phyloP scores from a whole-genome alignment of 2,797 vertebrate species.

The Remorina albescens region DNA sequence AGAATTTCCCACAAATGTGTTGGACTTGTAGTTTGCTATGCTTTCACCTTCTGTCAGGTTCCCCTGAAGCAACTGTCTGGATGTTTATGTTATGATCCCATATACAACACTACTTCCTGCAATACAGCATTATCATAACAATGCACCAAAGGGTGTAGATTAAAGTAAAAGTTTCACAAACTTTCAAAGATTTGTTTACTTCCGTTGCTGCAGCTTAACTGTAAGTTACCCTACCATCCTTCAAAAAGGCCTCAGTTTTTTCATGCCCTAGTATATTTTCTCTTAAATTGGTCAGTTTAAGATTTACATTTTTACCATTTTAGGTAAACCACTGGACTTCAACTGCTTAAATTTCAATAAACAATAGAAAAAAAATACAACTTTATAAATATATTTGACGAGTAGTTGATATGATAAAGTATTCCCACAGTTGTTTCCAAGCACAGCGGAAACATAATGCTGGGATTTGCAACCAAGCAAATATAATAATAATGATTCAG shows the following conservation, averaged over 20 bases:
- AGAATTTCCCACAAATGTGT: neutral
- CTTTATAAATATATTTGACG: too few relatives aligned
- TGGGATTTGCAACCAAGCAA: conserved; percentile 11
- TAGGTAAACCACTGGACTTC: neutral
- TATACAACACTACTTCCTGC: neutral
- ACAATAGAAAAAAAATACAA: neutral
- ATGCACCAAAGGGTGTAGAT: neutral
- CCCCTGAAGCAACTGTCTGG: neutral
- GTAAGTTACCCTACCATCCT: neutral
- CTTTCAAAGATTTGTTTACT: neutral
- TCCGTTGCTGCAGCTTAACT: neutral
- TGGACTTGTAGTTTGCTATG: too few relatives aligned
- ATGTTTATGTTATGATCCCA: neutral
- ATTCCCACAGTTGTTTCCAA: conserved; percentile 34
- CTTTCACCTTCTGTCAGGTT: neutral
- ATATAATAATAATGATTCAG: too few relatives aligned
- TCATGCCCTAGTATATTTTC: neutral
- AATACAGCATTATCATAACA: neutral
- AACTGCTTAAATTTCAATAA: neutral
- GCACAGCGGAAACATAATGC: conserved; percentile 9
- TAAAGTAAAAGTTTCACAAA: neutral
- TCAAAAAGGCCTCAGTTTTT: neutral
- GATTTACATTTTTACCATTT: neutral
- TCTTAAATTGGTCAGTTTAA: neutral
- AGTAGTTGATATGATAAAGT: conserved; percentile 16